Conservation (phyloP, 2,113 vertebrate genomes). For the Oncorhynchus masou region DNA sequence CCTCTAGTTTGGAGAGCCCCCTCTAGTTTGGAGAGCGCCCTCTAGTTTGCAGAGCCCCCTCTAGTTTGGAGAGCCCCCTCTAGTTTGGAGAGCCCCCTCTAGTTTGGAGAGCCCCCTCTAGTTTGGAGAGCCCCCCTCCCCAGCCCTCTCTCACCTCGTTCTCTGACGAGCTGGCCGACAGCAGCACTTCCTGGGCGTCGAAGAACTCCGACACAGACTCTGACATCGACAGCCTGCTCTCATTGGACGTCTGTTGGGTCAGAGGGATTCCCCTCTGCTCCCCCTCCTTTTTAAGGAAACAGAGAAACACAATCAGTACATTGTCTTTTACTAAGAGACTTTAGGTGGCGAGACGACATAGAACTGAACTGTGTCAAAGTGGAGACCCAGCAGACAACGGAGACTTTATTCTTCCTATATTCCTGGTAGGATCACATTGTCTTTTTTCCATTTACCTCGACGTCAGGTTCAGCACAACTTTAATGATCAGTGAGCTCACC, state of each 20-base stretch:
- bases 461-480: too few species aligned
- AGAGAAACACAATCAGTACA: constrained; percentile 8
- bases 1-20: too few species aligned
- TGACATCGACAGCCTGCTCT: constrained; percentile 98
- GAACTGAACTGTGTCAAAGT: too few species aligned
- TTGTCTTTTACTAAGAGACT: not conserved
- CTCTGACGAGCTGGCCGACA: constrained; percentile 97
- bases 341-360: not conserved
- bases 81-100: too few species aligned
- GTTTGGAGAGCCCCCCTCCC: not conserved
- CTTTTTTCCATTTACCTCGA: constrained; percentile 50
- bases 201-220: constrained; percentile 99
- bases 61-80: too few species aligned
- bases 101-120: too few species aligned
- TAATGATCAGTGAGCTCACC: constrained; percentile 44
- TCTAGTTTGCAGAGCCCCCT: too few species aligned
- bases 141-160: constrained; percentile 81
- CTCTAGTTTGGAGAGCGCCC: too few species aligned
- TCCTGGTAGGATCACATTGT: constrained; percentile 32
- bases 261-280: constrained; percentile 92
- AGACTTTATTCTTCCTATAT: constrained; percentile 25
- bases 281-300: constrained; percentile 71
- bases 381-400: constrained; percentile 3
- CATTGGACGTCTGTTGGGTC: constrained; percentile 94
- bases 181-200: constrained; percentile 96